phyloP scores from a whole-genome alignment of 92 coral and sea anemone species.

The Plumapathes pennacea region DNA sequence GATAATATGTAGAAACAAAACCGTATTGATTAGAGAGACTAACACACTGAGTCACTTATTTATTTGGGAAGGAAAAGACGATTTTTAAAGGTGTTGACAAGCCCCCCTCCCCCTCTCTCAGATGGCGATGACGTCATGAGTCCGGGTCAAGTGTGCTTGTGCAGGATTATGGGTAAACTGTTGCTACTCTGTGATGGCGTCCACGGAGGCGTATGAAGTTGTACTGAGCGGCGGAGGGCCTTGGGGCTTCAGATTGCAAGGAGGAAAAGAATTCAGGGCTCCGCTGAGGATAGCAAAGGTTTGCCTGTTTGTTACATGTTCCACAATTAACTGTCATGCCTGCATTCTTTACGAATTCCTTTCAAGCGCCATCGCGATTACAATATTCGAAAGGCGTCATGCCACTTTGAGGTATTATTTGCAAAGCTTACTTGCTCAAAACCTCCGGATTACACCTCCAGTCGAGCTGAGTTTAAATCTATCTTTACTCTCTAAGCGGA shows the following conservation, averaged over 20 bases:
- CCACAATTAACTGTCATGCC: constrained; percentile 1
- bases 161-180: constrained; percentile 63
- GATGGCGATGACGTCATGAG: constrained; percentile 8
- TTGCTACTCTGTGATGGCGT: constrained; percentile 71
- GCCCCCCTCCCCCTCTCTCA: constrained; percentile 1
- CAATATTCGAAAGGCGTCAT: no score
- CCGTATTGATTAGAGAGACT: no score
- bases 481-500: no score
- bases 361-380: no score
- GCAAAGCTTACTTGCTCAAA: no score
- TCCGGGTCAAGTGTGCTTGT: constrained; percentile 5
- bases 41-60: no score
- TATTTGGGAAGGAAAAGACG: no score
- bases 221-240: constrained; percentile 92
- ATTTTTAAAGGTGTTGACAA: no score
- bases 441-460: no score
- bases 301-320: constrained; percentile 15
- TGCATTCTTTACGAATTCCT: constrained; percentile 5
- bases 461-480: no score
- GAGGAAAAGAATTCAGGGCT: constrained; percentile 96
- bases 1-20: no score
- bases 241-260: constrained; percentile 97
- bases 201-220: constrained; percentile 81
- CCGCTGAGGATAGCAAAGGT: constrained; percentile 97
- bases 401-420: no score